Conservation (phyloP, 2,888 invertebrate species). For the Harpalus rubripes region DNA sequence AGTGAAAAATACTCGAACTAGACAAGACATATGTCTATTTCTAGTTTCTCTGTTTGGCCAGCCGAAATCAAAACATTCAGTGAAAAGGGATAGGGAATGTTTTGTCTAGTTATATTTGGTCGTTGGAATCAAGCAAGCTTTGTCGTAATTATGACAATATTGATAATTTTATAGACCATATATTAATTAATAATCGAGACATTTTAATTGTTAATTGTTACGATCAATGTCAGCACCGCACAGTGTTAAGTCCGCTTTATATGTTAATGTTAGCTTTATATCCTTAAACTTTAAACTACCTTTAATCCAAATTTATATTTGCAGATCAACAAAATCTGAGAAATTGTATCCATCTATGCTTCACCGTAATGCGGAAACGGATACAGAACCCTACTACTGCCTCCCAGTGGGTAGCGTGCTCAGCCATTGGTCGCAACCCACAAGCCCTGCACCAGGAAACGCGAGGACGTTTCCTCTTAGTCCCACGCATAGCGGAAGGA, state of each 20-base stretch:
- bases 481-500: conserved; percentile 82
- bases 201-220: no score
- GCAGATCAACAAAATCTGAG: conserved; percentile 96
- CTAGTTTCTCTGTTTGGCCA: no score
- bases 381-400: conserved; percentile 92
- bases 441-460: conserved; percentile 84
- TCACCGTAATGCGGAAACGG: conserved; percentile 87
- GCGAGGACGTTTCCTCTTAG: conserved; percentile 78
- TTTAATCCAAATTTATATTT: conserved; percentile 68
- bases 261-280: conserved; percentile 63
- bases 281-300: neutral
- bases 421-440: conserved; percentile 86
- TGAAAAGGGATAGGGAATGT: no score
- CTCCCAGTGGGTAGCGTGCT: conserved; percentile 83
- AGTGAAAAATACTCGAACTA: no score
- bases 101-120: no score
- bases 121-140: no score
- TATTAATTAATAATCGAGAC: no score
- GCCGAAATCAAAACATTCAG: no score
- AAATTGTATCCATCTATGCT: conserved; percentile 96
- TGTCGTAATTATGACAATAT: no score
- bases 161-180: no score
- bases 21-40: no score
- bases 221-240: conserved; percentile 60
- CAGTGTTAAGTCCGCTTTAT: conserved; percentile 69